A percentile compares a stretch with the other conserved stretches of the same genome.
Evolutionary conservation across 2,888 invertebrate genomes (phyloP).

Genomic region (Platycnemis pennipes): DNA sequence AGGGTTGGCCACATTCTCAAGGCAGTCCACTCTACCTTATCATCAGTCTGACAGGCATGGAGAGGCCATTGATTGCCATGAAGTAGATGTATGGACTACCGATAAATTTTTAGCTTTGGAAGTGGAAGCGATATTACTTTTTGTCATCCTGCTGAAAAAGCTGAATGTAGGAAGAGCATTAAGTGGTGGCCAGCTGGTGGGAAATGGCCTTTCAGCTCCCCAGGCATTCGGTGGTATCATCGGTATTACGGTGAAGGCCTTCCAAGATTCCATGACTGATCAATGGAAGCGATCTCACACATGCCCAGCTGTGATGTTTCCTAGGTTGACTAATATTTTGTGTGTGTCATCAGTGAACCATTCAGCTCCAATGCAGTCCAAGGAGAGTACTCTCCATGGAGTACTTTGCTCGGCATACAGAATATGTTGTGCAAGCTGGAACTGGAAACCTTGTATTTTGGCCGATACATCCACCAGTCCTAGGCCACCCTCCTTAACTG

Average conservation of each 20-base stretch:
- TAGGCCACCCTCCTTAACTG: slow-evolving; percentile 62
- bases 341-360: not conserved
- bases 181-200: slow-evolving; percentile 2
- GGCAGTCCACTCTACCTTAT: too few relatives aligned
- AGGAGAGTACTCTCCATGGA: slow-evolving; percentile 30
- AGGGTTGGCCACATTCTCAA: too few relatives aligned
- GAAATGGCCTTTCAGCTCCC: slow-evolving; percentile 3
- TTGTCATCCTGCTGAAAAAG: slow-evolving; percentile 11
- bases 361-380: not conserved
- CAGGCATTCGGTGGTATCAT: not conserved
- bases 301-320: not conserved
- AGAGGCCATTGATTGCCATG: not conserved
- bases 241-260: not conserved
- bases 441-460: slow-evolving; percentile 40
- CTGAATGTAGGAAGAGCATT: not conserved
- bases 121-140: not conserved
- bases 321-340: not conserved
- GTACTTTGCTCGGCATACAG: not conserved
- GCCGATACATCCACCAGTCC: slow-evolving; percentile 57
- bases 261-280: slow-evolving; percentile 13
- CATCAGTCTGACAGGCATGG: not conserved
- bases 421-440: slow-evolving; percentile 38
- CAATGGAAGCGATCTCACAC: slow-evolving; percentile 11
- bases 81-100: not conserved
- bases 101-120: not conserved